These are phyloP conservation scores for Paramisgurnus dabryanus DNA, from an alignment of 2,113 vertebrate species.

Conservation along the genomic window DNA sequence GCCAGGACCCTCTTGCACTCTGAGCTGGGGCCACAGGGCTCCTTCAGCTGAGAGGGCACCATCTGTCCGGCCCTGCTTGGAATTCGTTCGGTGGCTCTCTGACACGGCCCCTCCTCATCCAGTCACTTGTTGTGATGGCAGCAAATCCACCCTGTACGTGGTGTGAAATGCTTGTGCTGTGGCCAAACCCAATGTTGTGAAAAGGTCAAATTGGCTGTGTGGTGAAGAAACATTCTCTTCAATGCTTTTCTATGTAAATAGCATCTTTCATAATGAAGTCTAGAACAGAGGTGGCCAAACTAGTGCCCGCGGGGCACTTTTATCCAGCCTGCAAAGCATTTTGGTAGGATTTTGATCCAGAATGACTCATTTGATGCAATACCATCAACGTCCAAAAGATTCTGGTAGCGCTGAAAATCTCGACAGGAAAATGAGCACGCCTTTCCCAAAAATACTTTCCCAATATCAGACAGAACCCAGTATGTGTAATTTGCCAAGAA, in stretches of 20 bases:
- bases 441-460: no score
- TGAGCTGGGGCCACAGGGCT: slow-evolving; percentile 13
- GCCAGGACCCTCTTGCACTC: slow-evolving; percentile 18
- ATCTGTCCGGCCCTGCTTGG: slow-evolving; percentile 42
- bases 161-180: slow-evolving; percentile 32
- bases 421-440: no score
- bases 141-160: slow-evolving; percentile 9
- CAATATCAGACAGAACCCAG: no score
- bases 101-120: background rate
- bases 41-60: slow-evolving; percentile 30
- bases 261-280: background rate
- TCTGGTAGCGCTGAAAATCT: no score
- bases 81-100: slow-evolving; percentile 19
- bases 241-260: background rate
- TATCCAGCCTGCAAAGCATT: no score
- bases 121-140: slow-evolving; percentile 49
- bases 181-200: slow-evolving; percentile 20
- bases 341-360: no score
- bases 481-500: no score
- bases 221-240: background rate
- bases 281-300: background rate
- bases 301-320: no score
- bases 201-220: slow-evolving; percentile 42
- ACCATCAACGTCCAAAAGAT: no score
- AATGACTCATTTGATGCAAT: no score